Base-by-base conservation (phyloP, 1,140 invertebrate genomes). In the Apis cerana region DNA sequence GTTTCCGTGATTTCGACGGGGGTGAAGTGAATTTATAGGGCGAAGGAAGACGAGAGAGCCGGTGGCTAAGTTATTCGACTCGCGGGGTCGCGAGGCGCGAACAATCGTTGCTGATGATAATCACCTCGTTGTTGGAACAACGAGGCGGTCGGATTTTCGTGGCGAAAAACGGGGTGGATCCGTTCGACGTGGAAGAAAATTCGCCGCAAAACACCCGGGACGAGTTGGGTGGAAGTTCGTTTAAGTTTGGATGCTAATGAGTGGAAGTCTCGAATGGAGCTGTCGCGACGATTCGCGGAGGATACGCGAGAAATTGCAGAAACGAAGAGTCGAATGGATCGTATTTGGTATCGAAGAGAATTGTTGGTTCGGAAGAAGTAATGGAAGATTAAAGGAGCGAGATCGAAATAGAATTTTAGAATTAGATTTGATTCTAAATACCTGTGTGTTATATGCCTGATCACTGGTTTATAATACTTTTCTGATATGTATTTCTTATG, bases 21-120 rank as follows among this genome's bases (percentile, higher is more conserved):
- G 48, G 72, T 43, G 75, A 54, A 83, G 69, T 87, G 82, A 88
- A 88, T 88, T 88, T 86, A 84, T 84, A 80, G 85, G 85, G 33
- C 33, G 33, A 33, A 3, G 59, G 71, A 61, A 58, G 65, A 80
- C 77, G 76, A 75, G 56, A 76, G 75, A 76, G 75, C 72, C 56
- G 71, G 48, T 19, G 64, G 82, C 72, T 88, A 77, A 88, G 72
- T 88, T 88, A 88, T 88, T 87, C 81, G 82, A 74, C 86, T 64
- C 75, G 59, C 43, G 86, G 77, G 85, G 77, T 33, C 50, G 19
- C 12, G 23, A 83, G 76, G 9, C 23, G 23, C 43, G 21, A 90
- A 91, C 91, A 91, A 91, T 91, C 84, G 85, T 84, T 82, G 82
- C 80, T 91, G 90, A 91, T 91, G 90, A 90, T 90, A 91, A 91